phyloP scores from a whole-genome alignment of 2,797 vertebrate genomes.

The Amazonetta brasiliensis region DNA sequence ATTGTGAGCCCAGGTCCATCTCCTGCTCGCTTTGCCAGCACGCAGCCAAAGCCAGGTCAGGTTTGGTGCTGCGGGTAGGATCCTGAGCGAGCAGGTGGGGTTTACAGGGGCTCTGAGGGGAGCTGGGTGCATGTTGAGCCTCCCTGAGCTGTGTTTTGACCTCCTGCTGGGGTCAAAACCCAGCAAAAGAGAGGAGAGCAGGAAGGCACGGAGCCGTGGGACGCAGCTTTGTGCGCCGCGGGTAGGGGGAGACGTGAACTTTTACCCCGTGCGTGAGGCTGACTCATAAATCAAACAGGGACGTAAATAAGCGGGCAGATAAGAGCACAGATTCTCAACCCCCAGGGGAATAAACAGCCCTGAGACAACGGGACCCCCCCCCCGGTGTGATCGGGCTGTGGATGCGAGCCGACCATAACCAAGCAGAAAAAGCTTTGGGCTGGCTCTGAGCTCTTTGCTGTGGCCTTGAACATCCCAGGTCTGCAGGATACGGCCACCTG shows the following conservation, averaged over 20 bases:
- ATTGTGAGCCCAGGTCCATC: rapidly evolving
- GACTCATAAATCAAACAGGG: constrained; percentile 65
- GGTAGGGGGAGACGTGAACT: constrained; percentile 52
- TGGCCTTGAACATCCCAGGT: too few relatives aligned
- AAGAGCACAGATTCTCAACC: neutral
- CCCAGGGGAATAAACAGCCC: neutral
- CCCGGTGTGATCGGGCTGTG: rapidly evolving
- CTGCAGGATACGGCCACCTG: too few relatives aligned
- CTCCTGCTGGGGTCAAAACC: neutral
- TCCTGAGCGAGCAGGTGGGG: rapidly evolving
- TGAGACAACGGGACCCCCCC: neutral
- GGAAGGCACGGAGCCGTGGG: neutral
- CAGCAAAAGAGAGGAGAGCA: neutral
- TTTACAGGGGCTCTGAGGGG: neutral
- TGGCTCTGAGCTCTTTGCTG: too few relatives aligned
- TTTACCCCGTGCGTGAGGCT: constrained; percentile 51
- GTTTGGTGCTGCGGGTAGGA: rapidly evolving
- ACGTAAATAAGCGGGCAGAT: constrained; percentile 8
- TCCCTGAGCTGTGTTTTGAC: neutral
- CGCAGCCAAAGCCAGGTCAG: rapidly evolving
- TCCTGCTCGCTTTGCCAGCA: neutral
- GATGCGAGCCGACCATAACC: neutral
- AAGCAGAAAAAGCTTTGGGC: neutral
- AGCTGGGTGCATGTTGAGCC: neutral
- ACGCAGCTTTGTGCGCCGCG: constrained; percentile 23